phyloP scores from a whole-genome alignment of 2,888 invertebrate genomes.

The Tipula lateralis region DNA sequence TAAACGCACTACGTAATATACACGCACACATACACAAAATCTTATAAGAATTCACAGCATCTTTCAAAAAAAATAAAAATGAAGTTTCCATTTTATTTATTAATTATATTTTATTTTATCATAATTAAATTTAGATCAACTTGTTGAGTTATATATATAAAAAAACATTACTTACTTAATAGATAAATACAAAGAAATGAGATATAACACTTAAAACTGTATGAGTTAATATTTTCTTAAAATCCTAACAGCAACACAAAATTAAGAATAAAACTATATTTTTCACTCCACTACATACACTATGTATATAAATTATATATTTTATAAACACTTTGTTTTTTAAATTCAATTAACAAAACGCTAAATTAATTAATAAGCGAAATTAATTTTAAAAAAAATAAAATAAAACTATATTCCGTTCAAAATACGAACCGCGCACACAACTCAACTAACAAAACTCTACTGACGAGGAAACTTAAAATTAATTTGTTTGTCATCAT shows the following conservation, averaged over 20 bases:
- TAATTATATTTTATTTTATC: background rate
- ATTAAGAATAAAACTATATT: background rate
- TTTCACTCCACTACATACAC: background rate
- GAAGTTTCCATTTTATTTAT: background rate
- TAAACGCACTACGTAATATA: background rate
- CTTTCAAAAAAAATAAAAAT: background rate
- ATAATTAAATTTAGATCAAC: constrained; percentile 9
- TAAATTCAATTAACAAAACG: background rate
- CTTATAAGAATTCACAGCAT: background rate
- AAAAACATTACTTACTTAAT: background rate
- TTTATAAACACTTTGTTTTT: background rate
- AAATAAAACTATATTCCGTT: background rate
- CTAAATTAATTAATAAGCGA: background rate
- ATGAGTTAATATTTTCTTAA: background rate
- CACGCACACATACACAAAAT: background rate
- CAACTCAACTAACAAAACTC: background rate
- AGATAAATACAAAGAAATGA: background rate
- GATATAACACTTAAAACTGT: background rate
- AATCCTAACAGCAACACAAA: background rate
- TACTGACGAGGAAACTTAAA: background rate
- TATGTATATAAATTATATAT: background rate
- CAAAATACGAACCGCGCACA: background rate
- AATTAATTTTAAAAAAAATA: background rate
- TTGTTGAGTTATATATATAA: background rate
- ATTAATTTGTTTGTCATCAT: no score